Evolutionary conservation across 2,797 vertebrate species (phyloP), one percentile per base, ranked within the genome.

Genomic region (Silurus lanzhouensis): DNA sequence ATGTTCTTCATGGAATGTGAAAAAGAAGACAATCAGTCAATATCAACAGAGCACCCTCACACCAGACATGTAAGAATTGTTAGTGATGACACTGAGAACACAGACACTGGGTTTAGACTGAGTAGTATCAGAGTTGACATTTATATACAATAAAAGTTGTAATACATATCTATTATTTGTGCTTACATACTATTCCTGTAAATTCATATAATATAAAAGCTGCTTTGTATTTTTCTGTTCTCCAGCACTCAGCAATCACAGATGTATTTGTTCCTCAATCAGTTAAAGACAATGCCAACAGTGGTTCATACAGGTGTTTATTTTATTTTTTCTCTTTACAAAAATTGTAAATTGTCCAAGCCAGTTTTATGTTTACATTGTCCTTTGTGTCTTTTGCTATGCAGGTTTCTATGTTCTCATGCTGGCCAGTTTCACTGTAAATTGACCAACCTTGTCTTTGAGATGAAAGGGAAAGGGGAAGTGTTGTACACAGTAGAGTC

Each of bases 401-500:
- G 8, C 25, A 77, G 74, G 3, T 77, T 77, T 77, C 4, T 58
- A 13, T 31, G 74, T 31, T 58, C 55, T 38, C 7, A 58, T 58
- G 55, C 55, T 31, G 25, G 74, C 19, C 55, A 58, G 55, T 77
- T 77, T 77, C 25, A 31, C 15, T 77, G 74, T 77, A 77, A 77
- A 77, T 0, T 75, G 83, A 76, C 31, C 67, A 78, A 58, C 74
- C 25, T 77, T 58, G 9, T 31, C 0, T 77, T 77, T 77, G 74
- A 58, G 52, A 58, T 77, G 74, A 77, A 77, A 31, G 25, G 7
- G 17, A 76, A 19, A 5, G 74, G 74, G 17, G 25, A 76, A 19
- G 74, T 76, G 46, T 1, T 57, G 14, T 76, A 76, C 46, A 57
- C 14, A 31, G 6, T 76, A 27, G n/a, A 17, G 74, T 9, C 52